Percentiles rank a stretch among this genome's conserved stretches.
Conservation (phyloP, 1,140 invertebrate genomes). For the Pseudomyrmex flavicornis region DNA sequence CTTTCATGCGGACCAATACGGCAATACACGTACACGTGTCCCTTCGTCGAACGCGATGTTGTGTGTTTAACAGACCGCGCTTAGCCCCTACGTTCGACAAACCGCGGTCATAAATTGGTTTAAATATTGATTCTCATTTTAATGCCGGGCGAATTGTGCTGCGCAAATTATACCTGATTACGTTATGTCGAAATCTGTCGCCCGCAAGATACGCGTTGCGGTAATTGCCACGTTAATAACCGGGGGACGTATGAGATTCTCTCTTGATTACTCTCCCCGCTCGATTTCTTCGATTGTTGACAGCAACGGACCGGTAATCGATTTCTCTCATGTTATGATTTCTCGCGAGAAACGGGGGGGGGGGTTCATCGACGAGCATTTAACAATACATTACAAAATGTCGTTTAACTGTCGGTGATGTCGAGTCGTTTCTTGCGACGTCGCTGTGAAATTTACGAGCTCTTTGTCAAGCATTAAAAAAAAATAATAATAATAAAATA, state of each 20-base stretch:
- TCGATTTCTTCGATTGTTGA: neutral
- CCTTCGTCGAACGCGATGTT: conserved; percentile 48
- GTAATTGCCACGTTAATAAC: conserved; percentile 39
- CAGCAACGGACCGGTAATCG: neutral
- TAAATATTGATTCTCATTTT: conserved; percentile 62
- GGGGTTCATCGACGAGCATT: conserved; percentile 9
- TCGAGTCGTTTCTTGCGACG: conserved; percentile 16
- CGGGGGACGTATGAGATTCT: neutral
- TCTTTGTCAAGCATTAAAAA: conserved; percentile 26
- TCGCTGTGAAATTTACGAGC: conserved; percentile 42
- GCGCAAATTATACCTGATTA: conserved; percentile 53
- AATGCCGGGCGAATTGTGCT: conserved; percentile 44
- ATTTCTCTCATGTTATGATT: neutral
- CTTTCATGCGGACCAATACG: conserved; percentile 30
- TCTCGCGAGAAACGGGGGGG: neutral
- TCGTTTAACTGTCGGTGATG: too few relatives aligned
- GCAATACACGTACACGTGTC: conserved; percentile 43
- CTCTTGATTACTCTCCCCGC: neutral
- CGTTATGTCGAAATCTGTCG: conserved; percentile 27
- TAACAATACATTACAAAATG: conserved; percentile 29
- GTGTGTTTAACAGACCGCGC: conserved; percentile 47
- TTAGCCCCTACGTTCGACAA: conserved; percentile 33
- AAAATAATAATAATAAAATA: neutral
- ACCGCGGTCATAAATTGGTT: conserved; percentile 52
- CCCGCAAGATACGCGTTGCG: conserved; percentile 39